These are phyloP conservation scores for Agraylea sexmaculata DNA, from an alignment of 1,140 invertebrate species.

Conservation along the genomic window DNA sequence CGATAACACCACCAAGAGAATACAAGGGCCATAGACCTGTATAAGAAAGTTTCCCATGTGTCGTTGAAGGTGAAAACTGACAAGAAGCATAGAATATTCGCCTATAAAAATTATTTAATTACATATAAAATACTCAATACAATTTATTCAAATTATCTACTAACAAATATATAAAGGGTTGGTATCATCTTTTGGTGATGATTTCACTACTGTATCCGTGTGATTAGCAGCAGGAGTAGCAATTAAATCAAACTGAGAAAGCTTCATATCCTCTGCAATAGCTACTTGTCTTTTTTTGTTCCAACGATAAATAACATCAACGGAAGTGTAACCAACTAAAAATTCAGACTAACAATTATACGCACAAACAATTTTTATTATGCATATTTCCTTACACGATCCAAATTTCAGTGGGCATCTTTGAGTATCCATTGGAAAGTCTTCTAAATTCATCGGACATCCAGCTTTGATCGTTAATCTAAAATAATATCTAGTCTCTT, in stretches of 20 bases:
- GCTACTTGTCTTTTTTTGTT: slow-evolving; percentile 62
- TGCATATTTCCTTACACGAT: slow-evolving; percentile 60
- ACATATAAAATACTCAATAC: not conserved
- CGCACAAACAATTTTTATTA: not conserved
- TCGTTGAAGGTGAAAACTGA: slow-evolving; percentile 71
- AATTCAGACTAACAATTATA: slow-evolving; percentile 15
- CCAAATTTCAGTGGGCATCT: slow-evolving; percentile 76
- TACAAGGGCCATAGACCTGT: slow-evolving; percentile 80
- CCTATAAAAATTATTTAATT: slow-evolving; percentile 35
- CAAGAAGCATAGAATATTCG: slow-evolving; percentile 65
- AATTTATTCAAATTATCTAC: slow-evolving; percentile 1
- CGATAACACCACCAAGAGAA: slow-evolving; percentile 72
- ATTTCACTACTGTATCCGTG: slow-evolving; percentile 41
- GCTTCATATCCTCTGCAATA: slow-evolving; percentile 72
- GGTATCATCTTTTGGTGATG: slow-evolving; percentile 14
- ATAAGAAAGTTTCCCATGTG: slow-evolving; percentile 83
- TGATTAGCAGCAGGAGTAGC: slow-evolving; percentile 63
- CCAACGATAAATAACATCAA: slow-evolving; percentile 76
- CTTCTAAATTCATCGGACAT: slow-evolving; percentile 84
- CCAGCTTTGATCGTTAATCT: slow-evolving; percentile 84
- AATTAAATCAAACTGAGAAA: slow-evolving; percentile 76
- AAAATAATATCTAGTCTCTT: slow-evolving; percentile 29
- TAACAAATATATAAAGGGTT: slow-evolving; percentile 16
- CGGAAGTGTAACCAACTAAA: slow-evolving; percentile 71
- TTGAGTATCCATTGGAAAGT: slow-evolving; percentile 87